Conservation (phyloP, 2,113 vertebrate species). For the Chaetodon trifascialis region DNA sequence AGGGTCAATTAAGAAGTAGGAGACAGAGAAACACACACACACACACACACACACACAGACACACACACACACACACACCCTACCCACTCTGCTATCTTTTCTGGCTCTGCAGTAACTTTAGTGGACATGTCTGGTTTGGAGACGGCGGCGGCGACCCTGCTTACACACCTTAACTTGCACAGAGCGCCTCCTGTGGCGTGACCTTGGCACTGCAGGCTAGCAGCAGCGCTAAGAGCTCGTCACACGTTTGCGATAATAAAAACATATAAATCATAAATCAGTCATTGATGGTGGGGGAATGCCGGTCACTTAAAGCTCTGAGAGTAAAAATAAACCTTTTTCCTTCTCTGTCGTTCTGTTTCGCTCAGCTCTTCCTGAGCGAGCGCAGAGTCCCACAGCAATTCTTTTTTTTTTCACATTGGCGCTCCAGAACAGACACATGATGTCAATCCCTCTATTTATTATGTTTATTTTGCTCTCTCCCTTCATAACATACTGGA, state of each 20-base stretch:
- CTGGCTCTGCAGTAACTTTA: conserved; percentile 4
- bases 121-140: not conserved
- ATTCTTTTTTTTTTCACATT: conserved; percentile 17
- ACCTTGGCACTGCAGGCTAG: not conserved
- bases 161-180: not conserved
- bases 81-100: no score
- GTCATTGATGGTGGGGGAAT: not conserved
- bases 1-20: conserved; percentile 67
- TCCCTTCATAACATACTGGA: conserved; percentile 71
- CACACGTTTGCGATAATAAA: not conserved
- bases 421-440: conserved; percentile 62
- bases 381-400: not conserved
- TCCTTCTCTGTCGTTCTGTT: conserved; percentile 26
- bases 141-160: not conserved
- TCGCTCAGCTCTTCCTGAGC: conserved; percentile 50
- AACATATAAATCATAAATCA: conserved; percentile 17
- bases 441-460: conserved; percentile 79
- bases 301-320: conserved; percentile 32
- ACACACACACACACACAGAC: not conserved
- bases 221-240: not conserved
- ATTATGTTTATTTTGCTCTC: conserved; percentile 78
- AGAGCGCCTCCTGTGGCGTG: conserved; percentile 31
- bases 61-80: not conserved
- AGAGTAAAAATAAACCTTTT: conserved; percentile 42
- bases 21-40: conserved; percentile 21